phyloP scores from a whole-genome alignment of 2,113 vertebrate genomes.

The Varanus komodoensis region DNA sequence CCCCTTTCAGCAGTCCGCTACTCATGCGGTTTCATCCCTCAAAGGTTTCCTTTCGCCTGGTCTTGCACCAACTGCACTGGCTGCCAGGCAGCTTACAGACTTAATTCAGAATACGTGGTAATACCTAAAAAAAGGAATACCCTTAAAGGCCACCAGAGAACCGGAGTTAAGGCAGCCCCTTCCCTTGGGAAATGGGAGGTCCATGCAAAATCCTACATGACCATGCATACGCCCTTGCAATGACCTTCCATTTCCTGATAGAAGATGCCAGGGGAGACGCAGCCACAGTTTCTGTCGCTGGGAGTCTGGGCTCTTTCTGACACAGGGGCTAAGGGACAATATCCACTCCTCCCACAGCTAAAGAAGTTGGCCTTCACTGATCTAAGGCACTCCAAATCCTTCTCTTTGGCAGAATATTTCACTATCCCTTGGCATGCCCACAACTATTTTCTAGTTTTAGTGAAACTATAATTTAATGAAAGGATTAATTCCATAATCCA shows the following conservation, averaged over 20 bases:
- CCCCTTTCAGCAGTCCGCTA: background rate
- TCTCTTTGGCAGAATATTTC: background rate
- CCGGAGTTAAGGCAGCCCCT: background rate
- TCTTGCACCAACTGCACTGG: background rate
- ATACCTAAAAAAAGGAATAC: too few species aligned
- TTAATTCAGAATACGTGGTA: background rate
- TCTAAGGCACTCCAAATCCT: background rate
- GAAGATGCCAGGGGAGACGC: background rate
- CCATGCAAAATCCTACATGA: background rate
- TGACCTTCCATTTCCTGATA: background rate
- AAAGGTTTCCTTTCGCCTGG: background rate
- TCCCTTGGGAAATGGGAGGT: background rate
- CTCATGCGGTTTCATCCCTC: background rate
- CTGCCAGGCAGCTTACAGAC: background rate
- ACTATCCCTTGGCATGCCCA: background rate
- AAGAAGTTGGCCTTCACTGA: background rate
- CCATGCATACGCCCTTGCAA: background rate
- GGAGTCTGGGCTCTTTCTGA: background rate
- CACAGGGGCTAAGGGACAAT: background rate
- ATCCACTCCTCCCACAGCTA: background rate
- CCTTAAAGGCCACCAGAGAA: background rate
- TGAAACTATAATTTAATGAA: slow-evolving; percentile 16
- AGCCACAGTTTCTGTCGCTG: background rate
- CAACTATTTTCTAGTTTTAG: slow-evolving; percentile 12
- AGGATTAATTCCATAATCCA: background rate